Evolutionary conservation across 2,113 vertebrate species (phyloP).

Genomic region (Arvicanthis niloticus): DNA sequence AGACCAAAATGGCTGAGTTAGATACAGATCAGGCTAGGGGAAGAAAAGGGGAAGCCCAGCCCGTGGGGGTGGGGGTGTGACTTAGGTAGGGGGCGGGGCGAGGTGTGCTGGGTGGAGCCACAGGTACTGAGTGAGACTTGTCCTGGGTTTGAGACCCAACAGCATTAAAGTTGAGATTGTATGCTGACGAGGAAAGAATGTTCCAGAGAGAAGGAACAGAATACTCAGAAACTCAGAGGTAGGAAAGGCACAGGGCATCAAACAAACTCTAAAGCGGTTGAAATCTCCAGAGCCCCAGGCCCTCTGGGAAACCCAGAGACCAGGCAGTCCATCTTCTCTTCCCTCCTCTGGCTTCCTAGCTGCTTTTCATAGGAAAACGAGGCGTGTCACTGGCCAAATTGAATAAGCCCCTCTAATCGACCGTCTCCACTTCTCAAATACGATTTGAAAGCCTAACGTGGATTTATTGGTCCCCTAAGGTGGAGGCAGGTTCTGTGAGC

Average conservation of each 20-base stretch:
- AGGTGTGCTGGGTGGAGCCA: background rate
- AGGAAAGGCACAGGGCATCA: background rate
- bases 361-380: conserved; percentile 20
- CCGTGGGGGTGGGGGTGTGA: background rate
- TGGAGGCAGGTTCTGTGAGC: background rate
- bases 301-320: background rate
- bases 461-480: conserved; percentile 32
- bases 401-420: conserved; percentile 48
- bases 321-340: background rate
- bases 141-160: no score
- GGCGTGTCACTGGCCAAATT: conserved; percentile 45
- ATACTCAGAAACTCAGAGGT: background rate
- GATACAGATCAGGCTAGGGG: background rate
- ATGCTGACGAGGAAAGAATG: background rate
- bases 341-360: conserved; percentile 19
- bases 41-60: no score
- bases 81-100: background rate
- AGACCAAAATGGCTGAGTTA: background rate
- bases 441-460: conserved; percentile 27
- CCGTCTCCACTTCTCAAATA: conserved; percentile 57
- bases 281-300: background rate
- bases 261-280: rapidly evolving
- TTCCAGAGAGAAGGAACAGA: background rate
- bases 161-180: background rate
- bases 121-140: background rate